Evolutionary conservation across 1,140 invertebrate genomes (phyloP).

Genomic region (Microplitis mediator): DNA sequence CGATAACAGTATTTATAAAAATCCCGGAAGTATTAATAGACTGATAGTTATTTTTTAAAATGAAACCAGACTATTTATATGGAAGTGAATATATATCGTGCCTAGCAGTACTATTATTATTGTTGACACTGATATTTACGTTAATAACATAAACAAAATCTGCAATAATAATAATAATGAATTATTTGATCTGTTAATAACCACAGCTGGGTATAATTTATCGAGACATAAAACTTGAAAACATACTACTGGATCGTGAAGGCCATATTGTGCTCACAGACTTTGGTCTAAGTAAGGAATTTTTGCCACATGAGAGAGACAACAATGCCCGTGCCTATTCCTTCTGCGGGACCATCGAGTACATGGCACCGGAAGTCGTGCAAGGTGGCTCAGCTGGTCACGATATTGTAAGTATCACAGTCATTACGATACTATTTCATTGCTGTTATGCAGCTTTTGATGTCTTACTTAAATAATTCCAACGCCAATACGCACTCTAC

Average conservation of each 20-base stretch:
- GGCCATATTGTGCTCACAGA: constrained; percentile 92
- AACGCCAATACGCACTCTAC: neutral
- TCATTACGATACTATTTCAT: constrained; percentile 15
- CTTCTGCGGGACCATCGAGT: constrained; percentile 97
- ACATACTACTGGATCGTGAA: constrained; percentile 84
- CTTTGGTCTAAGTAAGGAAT: constrained; percentile 91
- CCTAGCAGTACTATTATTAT: too few species aligned
- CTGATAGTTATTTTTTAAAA: too few species aligned
- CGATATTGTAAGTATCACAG: constrained; percentile 77
- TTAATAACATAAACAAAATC: too few species aligned
- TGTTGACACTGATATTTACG: too few species aligned
- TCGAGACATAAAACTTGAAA: constrained; percentile 88
- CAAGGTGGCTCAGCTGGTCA: constrained; percentile 81
- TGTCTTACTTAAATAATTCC: neutral
- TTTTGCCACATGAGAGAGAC: constrained; percentile 70
- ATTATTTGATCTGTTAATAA: neutral
- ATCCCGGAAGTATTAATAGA: too few species aligned
- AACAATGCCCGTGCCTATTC: constrained; percentile 80
- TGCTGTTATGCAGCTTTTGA: neutral
- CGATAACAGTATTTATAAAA: too few species aligned
- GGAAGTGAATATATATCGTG: too few species aligned
- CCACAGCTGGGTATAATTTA: constrained; percentile 90
- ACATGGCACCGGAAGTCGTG: constrained; percentile 94
- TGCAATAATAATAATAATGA: too few species aligned
- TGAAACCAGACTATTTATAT: too few species aligned